Conservation (phyloP, 2,888 invertebrate species). For the Xiphydria camelus region DNA sequence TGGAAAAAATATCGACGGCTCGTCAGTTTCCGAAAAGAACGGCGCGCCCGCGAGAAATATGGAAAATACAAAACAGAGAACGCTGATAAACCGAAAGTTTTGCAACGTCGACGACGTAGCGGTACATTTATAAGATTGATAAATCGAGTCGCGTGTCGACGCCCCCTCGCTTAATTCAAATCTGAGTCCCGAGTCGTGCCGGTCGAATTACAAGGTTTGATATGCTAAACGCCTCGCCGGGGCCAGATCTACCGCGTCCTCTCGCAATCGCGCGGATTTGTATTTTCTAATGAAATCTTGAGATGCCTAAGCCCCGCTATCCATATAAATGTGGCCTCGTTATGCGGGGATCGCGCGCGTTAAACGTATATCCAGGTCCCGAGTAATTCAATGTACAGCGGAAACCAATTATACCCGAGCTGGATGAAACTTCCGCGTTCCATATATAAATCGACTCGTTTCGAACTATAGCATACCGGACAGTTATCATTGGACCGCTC, state of each 20-base stretch:
- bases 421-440: too few relatives aligned
- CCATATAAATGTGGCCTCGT: slow-evolving; percentile 19
- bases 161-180: slow-evolving; percentile 16
- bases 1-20: too few relatives aligned
- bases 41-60: background rate
- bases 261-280: slow-evolving; percentile 26
- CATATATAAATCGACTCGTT: too few relatives aligned
- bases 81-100: background rate
- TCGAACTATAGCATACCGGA: too few relatives aligned
- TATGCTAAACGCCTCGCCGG: slow-evolving; percentile 17
- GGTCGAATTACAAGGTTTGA: slow-evolving; percentile 18
- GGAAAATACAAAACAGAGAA: background rate
- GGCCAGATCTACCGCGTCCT: slow-evolving; percentile 14
- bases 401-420: background rate
- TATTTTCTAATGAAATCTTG: slow-evolving; percentile 27
- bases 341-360: slow-evolving; percentile 13
- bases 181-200: slow-evolving; percentile 11
- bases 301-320: slow-evolving; percentile 18
- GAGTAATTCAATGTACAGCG: too few relatives aligned
- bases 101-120: background rate
- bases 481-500: too few relatives aligned
- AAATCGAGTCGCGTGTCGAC: slow-evolving; percentile 19
- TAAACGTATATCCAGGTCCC: slow-evolving; percentile 1
- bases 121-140: slow-evolving; percentile 9
- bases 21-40: background rate